Percentiles rank a stretch among this genome's conserved stretches.
Conservation (phyloP, 2,797 vertebrate species). For the Chaetophractus vellerosus region DNA sequence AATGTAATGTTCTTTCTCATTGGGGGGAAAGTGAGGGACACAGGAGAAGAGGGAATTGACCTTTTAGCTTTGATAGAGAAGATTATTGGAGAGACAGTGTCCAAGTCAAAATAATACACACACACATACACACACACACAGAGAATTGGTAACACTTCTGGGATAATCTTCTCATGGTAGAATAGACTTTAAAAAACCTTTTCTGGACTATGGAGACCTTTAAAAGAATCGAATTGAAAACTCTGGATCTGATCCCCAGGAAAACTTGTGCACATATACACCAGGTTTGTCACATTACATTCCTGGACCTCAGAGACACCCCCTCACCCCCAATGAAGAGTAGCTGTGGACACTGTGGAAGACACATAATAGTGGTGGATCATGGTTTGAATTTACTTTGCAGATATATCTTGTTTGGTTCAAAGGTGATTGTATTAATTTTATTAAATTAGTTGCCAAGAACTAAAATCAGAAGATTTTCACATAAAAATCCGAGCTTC, state of each 20-base stretch:
- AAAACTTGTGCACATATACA: not conserved
- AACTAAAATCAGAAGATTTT: slow-evolving; percentile 39
- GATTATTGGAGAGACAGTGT: slow-evolving; percentile 63
- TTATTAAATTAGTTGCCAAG: not conserved
- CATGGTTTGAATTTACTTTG: slow-evolving; percentile 45
- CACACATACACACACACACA: not conserved
- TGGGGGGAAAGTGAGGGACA: slow-evolving; percentile 15
- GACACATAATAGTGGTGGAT: not conserved
- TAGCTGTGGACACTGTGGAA: not conserved
- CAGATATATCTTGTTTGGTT: not conserved
- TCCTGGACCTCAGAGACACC: not conserved
- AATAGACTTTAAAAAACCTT: not conserved
- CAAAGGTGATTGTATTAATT: not conserved
- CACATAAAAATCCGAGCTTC: not conserved
- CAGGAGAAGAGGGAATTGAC: slow-evolving; percentile 72
- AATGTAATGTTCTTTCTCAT: slow-evolving; percentile 84
- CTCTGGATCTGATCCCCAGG: not conserved
- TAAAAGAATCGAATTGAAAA: slow-evolving; percentile 10
- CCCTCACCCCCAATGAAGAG: not conserved
- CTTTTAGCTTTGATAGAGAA: slow-evolving; percentile 86
- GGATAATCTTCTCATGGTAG: not conserved
- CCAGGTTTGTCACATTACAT: not conserved
- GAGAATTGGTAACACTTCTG: not conserved
- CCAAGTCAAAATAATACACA: not conserved
- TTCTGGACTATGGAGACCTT: not conserved